A percentile compares a stretch with the other conserved stretches of the same genome.
Evolutionary conservation across 1,140 invertebrate species (phyloP).

Genomic region (Musca vetustissima): DNA sequence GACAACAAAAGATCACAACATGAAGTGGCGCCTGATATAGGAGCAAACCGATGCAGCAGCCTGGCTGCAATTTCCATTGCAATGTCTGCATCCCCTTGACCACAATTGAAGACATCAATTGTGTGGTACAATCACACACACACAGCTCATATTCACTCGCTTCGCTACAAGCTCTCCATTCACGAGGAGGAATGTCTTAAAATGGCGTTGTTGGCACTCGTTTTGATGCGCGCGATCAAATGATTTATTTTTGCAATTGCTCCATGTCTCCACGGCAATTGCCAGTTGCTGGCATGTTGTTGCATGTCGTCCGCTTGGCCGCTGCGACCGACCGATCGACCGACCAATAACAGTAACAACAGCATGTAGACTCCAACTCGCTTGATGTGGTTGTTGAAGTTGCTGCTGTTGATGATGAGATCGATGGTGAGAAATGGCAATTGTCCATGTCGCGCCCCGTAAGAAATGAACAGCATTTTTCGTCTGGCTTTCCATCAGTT

Average conservation of each 20-base stretch:
- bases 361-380: neutral
- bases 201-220: conserved; percentile 11
- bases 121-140: neutral
- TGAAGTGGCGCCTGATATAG: conserved; percentile 49
- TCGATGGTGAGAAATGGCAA: conserved; percentile 30
- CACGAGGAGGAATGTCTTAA: conserved; percentile 10
- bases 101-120: too few species aligned
- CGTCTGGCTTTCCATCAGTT: conserved; percentile 9
- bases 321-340: too few species aligned
- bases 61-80: too few species aligned
- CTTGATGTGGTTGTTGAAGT: too few species aligned
- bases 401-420: neutral
- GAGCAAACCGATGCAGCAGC: conserved; percentile 11
- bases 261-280: conserved; percentile 6
- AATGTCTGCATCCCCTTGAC: too few species aligned
- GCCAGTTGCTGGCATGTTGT: neutral
- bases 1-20: conserved; percentile 13
- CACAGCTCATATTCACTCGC: neutral
- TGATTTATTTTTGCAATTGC: conserved; percentile 19
- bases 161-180: too few species aligned
- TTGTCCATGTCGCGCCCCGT: conserved; percentile 28
- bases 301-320: conserved; percentile 4
- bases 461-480: conserved; percentile 19
- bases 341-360: neutral
- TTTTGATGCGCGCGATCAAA: neutral